Evolutionary conservation across 2,888 invertebrate species (phyloP).

Genomic region (Pogonocherus hispidulus): DNA sequence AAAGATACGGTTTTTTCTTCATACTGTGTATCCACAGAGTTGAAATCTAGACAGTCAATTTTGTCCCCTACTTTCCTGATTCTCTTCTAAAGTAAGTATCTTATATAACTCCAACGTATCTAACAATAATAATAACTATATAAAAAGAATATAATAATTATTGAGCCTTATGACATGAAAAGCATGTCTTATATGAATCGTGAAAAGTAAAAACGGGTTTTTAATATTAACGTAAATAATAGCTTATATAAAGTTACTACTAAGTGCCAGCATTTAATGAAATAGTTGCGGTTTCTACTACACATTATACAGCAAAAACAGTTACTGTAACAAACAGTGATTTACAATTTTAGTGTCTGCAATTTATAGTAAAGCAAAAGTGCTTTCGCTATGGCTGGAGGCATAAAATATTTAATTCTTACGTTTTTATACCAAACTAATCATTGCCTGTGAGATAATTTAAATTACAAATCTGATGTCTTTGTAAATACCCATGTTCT

Average conservation of each 20-base stretch:
- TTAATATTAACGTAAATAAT: neutral
- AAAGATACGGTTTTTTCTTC: no score
- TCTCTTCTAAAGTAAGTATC: no score
- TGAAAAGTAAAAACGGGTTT: conserved; percentile 11
- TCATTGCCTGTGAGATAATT: no score
- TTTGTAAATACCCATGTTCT: no score
- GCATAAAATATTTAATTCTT: neutral
- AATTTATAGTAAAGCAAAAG: neutral
- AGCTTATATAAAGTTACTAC: neutral
- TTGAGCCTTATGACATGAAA: no score
- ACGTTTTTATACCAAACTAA: neutral
- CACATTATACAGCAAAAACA: neutral
- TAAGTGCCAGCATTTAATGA: neutral
- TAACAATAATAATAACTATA: neutral
- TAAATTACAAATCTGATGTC: no score
- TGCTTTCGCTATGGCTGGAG: neutral
- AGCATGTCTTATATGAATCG: neutral
- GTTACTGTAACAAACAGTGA: neutral
- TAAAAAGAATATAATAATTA: neutral
- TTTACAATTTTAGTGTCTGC: neutral
- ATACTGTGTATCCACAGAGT: no score
- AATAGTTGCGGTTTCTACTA: conserved; percentile 11
- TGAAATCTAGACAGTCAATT: no score
- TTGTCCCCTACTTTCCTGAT: no score
- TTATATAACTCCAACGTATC: neutral